Evolutionary conservation across 1,140 invertebrate genomes (phyloP).

Genomic region (Lordiphosa stackelbergi): DNA sequence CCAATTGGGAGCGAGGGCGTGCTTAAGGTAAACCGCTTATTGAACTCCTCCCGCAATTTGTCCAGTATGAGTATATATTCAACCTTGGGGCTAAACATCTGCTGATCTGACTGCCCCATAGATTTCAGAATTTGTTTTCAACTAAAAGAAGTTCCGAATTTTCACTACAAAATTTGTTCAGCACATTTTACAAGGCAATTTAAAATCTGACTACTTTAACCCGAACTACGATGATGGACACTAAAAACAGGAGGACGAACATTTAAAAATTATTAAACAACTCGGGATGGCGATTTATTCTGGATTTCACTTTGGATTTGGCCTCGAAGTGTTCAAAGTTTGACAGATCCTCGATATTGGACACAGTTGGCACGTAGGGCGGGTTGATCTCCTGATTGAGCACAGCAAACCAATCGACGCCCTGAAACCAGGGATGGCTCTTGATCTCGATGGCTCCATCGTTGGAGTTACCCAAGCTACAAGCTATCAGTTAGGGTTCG

Average conservation of each 20-base stretch:
- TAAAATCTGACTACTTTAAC: not conserved
- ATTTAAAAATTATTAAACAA: slow-evolving; percentile 61
- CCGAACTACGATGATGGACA: slow-evolving; percentile 5
- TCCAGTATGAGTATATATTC: slow-evolving; percentile 56
- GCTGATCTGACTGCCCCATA: slow-evolving; percentile 25
- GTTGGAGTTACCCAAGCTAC: slow-evolving; percentile 87
- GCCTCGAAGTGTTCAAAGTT: slow-evolving; percentile 45
- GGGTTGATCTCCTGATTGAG: slow-evolving; percentile 88
- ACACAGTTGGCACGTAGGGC: slow-evolving; percentile 84
- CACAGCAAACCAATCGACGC: slow-evolving; percentile 90
- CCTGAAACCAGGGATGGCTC: slow-evolving; percentile 83
- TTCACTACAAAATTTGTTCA: slow-evolving; percentile 7
- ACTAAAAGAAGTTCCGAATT: not conserved
- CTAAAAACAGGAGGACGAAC: slow-evolving; percentile 13
- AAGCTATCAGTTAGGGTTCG: not conserved
- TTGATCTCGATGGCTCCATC: slow-evolving; percentile 85
- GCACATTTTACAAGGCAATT: slow-evolving; percentile 1
- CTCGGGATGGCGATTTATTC: slow-evolving; percentile 56
- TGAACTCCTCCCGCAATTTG: slow-evolving; percentile 60
- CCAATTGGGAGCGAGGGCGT: slow-evolving; percentile 46
- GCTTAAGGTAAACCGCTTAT: slow-evolving; percentile 41
- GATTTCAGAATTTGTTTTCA: not conserved
- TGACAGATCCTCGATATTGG: slow-evolving; percentile 49
- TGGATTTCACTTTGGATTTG: slow-evolving; percentile 34
- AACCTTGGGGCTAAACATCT: slow-evolving; percentile 59